Base-by-base conservation (phyloP, 2,888 invertebrate species). In the Scaptomyza tumidula region DNA sequence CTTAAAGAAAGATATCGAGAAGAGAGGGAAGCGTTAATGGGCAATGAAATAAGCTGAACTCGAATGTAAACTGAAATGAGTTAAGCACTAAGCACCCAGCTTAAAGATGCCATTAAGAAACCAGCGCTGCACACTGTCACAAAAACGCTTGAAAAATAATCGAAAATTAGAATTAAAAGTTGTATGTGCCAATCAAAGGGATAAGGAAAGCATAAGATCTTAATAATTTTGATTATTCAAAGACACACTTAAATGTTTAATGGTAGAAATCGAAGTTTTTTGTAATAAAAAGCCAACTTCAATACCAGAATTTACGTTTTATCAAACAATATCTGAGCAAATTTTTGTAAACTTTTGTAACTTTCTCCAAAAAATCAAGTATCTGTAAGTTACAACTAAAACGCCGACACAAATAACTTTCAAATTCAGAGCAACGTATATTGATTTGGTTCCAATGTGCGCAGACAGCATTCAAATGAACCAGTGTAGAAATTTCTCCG, bases 1-100 rank as follows among this genome's bases (percentile, higher is more conserved):
- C 14, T 39, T 3, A 35, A 31, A 29, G 41, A 19, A 16, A 50
- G 43, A 44, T n/a, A 16, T 10, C 19, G 33, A 53, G n/a, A 41
- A 56, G 37, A 43, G 33, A 68, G 65, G 53, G 56, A 80, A 41
- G 71, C 62, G 72, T 43, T 71, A 77, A 81, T 74, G 57, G 68
- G 48, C 56, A 58, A 66, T 64, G 57, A 73, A 70, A 64, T 54
- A 46, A 45, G 46, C 19, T 24, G 48, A 65, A 19, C 55, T 46
- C 48, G 41, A 58, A 45, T 52, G 33, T 45, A 54, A 65, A 57
- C 29, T 31, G 53, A 64, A 70, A 37, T 48, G 24, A 68, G 50
- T 59, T 73, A 56, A 56, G 52, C n/a, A n/a, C 52, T 41, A 44
- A 65, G 69, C 71, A 58, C 55, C 62, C 63, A 80, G 62, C 65